These are phyloP conservation scores for Lonchura striata DNA, from an alignment of 2,113 vertebrate genomes.

Conservation along the genomic window DNA sequence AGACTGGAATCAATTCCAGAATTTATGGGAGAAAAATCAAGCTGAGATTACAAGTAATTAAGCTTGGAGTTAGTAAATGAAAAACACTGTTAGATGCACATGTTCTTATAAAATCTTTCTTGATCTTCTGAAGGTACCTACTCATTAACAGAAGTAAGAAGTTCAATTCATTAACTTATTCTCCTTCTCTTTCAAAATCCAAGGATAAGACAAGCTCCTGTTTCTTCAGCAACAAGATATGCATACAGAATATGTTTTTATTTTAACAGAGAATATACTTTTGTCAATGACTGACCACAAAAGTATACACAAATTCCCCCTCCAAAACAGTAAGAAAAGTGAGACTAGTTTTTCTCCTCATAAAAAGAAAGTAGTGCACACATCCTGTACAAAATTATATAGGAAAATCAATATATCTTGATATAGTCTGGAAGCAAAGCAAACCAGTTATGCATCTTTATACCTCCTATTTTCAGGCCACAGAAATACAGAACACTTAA, in stretches of 20 bases:
- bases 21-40: not conserved
- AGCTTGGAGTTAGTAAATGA: not conserved
- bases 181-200: not conserved
- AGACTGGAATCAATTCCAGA: not conserved
- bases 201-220: not conserved
- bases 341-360: not conserved
- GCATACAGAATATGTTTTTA: not conserved
- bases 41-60: not conserved
- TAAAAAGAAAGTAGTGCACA: not conserved
- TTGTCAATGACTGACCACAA: not conserved
- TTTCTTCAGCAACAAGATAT: not conserved
- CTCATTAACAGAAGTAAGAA: not conserved
- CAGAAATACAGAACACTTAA: not conserved
- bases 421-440: not conserved
- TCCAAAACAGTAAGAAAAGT: not conserved
- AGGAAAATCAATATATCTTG: not conserved
- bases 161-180: not conserved
- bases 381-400: not conserved
- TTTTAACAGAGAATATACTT: not conserved
- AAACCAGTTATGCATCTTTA: not conserved
- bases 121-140: not conserved
- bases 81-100: not conserved
- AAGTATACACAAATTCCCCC: not conserved
- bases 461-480: not conserved
- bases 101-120: not conserved